A percentile compares a stretch with the other conserved stretches of the same genome.
phyloP scores from a whole-genome alignment of 2,888 invertebrate species.

The Campaea margaritaria region DNA sequence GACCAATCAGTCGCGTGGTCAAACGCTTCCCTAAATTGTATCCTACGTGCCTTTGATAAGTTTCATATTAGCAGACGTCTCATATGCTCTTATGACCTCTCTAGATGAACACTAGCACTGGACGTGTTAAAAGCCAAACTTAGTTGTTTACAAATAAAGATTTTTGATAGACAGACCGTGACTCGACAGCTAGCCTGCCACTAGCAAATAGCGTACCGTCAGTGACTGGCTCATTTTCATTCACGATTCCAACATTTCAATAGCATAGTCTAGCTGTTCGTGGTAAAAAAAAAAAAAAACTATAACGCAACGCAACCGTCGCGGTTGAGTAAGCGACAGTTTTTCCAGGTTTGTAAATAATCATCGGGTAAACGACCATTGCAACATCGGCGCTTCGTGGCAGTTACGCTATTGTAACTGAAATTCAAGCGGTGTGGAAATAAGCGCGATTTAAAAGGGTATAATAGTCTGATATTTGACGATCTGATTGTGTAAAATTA shows the following conservation, averaged over 20 bases:
- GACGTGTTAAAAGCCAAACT: too few relatives aligned
- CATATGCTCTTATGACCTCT: too few relatives aligned
- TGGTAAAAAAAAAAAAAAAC: background rate
- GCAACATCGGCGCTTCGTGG: background rate
- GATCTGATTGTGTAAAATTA: too few relatives aligned
- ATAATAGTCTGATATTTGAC: too few relatives aligned
- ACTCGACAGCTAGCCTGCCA: too few relatives aligned
- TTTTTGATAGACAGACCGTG: background rate
- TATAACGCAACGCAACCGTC: slow-evolving; percentile 1
- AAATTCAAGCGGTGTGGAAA: background rate
- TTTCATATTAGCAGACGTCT: too few relatives aligned
- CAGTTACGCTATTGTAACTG: background rate
- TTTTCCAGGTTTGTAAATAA: slow-evolving; percentile 4
- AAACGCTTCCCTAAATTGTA: too few relatives aligned
- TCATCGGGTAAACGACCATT: slow-evolving; percentile 1
- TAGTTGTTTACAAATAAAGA: background rate
- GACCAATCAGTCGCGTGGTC: too few relatives aligned
- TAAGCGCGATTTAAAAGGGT: too few relatives aligned
- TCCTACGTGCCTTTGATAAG: too few relatives aligned
- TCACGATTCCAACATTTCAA: background rate
- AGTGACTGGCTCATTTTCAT: slow-evolving; percentile 3
- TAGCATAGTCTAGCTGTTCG: slow-evolving; percentile 2
- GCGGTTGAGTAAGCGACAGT: slow-evolving; percentile 7
- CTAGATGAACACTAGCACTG: too few relatives aligned
- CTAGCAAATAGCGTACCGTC: background rate